Evolutionary conservation across 92 coral and sea anemone species (phyloP).

Genomic region (Heteractis magnifica): DNA sequence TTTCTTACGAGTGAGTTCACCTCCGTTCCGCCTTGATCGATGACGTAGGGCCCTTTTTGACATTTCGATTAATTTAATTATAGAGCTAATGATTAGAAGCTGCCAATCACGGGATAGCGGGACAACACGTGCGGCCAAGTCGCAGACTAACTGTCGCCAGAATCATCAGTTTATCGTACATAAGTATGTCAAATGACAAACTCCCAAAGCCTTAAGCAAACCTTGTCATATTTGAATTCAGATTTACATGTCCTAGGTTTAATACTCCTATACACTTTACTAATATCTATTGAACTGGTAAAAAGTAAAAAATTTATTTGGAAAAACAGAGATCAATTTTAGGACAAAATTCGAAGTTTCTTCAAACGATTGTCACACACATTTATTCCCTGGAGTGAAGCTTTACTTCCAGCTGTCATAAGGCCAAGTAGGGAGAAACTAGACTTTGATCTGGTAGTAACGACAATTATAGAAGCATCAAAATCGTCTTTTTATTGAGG

Average conservation of each 20-base stretch:
- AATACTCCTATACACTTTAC: conserved; percentile 26
- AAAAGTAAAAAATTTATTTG: background rate
- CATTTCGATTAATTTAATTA: conserved; percentile 86
- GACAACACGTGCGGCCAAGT: conserved; percentile 74
- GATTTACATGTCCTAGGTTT: conserved; percentile 32
- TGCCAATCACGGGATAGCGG: conserved; percentile 73
- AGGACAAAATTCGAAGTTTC: conserved; percentile 17
- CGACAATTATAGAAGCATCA: background rate
- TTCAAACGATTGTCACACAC: conserved; percentile 28
- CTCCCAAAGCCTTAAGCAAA: conserved; percentile 44
- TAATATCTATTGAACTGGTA: conserved; percentile 14
- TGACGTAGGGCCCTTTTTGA: conserved; percentile 81
- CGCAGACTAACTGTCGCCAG: conserved; percentile 90
- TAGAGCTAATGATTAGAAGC: conserved; percentile 73
- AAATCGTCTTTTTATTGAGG: background rate
- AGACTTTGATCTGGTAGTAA: conserved; percentile 32
- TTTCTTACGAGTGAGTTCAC: conserved; percentile 22
- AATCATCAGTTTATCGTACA: conserved; percentile 64
- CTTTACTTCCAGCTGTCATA: conserved; percentile 75
- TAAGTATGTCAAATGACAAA: conserved; percentile 51
- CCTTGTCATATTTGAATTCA: conserved; percentile 43
- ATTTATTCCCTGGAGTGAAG: conserved; percentile 72
- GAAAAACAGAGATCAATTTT: conserved; percentile 13
- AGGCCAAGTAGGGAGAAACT: conserved; percentile 63
- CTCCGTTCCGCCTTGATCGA: conserved; percentile 23